Conservation (phyloP, 2,888 invertebrate genomes). For the Noctua comes region DNA sequence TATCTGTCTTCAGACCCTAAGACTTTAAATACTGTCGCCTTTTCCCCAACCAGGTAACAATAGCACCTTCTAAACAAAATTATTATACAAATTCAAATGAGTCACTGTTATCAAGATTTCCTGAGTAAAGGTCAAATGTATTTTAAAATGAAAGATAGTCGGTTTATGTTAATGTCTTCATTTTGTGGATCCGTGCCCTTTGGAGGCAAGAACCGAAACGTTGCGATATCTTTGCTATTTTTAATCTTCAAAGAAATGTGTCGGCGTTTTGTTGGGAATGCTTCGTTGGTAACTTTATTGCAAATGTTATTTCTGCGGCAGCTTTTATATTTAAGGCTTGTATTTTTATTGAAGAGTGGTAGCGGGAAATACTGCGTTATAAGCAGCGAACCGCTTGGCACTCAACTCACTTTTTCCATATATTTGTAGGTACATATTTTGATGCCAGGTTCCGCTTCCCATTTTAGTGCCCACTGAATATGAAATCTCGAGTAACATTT, state of each 20-base stretch:
- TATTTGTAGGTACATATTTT: neutral
- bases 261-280: slow-evolving; percentile 23
- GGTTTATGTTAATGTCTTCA: slow-evolving; percentile 64
- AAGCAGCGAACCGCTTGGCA: slow-evolving; percentile 23
- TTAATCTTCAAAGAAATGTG: slow-evolving; percentile 35
- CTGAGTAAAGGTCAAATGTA: slow-evolving; percentile 61
- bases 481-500: too few relatives aligned
- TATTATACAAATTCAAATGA: slow-evolving; percentile 65
- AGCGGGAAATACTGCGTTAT: slow-evolving; percentile 17
- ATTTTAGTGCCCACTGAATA: neutral
- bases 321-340: slow-evolving; percentile 5
- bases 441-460: neutral
- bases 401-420: slow-evolving; percentile 11
- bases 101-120: slow-evolving; percentile 60
- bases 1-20: neutral
- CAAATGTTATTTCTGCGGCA: slow-evolving; percentile 27
- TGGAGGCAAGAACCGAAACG: slow-evolving; percentile 30
- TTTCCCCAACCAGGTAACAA: slow-evolving; percentile 37
- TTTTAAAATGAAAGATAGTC: slow-evolving; percentile 66
- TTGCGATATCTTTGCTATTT: slow-evolving; percentile 36
- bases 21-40: slow-evolving; percentile 12
- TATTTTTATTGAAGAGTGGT: slow-evolving; percentile 16
- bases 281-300: slow-evolving; percentile 20
- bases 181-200: slow-evolving; percentile 57
- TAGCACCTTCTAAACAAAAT: slow-evolving; percentile 52